phyloP scores from a whole-genome alignment of 2,113 vertebrate genomes.

The Sprattus sprattus region DNA sequence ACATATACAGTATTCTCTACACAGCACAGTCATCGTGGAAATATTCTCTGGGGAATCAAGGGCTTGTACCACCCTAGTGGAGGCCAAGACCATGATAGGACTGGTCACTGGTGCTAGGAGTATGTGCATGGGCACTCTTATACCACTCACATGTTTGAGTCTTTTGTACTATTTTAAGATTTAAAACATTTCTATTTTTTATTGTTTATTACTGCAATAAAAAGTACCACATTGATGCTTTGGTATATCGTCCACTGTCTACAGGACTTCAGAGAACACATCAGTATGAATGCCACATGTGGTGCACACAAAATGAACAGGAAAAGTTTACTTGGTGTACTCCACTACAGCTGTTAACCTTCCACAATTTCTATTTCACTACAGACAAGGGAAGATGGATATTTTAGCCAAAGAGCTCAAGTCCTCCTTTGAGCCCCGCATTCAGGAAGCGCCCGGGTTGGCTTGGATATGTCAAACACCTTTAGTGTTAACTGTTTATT shows the following conservation, averaged over 20 bases:
- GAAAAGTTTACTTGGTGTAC: too few species aligned
- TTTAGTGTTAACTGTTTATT: too few species aligned
- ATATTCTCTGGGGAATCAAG: not conserved
- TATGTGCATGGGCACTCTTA: not conserved
- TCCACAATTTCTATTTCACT: not conserved
- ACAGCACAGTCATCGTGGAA: not conserved
- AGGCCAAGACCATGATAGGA: not conserved
- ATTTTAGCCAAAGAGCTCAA: too few species aligned
- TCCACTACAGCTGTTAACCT: too few species aligned
- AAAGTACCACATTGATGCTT: not conserved
- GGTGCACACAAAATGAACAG: too few species aligned
- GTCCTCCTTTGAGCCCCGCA: not conserved
- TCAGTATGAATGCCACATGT: too few species aligned
- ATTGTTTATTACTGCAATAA: conserved; percentile 5
- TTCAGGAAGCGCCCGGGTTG: not conserved
- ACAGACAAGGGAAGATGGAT: too few species aligned
- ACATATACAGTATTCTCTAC: not conserved
- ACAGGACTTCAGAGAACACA: too few species aligned
- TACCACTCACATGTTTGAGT: not conserved
- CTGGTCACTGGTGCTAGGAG: not conserved
- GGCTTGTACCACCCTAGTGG: not conserved
- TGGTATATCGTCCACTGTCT: too few species aligned
- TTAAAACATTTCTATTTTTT: conserved; percentile 3
- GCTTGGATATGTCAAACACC: not conserved
- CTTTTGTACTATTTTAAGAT: not conserved